Base-by-base conservation (phyloP, 2,797 vertebrate genomes). In the Notamacropus eugenii region DNA sequence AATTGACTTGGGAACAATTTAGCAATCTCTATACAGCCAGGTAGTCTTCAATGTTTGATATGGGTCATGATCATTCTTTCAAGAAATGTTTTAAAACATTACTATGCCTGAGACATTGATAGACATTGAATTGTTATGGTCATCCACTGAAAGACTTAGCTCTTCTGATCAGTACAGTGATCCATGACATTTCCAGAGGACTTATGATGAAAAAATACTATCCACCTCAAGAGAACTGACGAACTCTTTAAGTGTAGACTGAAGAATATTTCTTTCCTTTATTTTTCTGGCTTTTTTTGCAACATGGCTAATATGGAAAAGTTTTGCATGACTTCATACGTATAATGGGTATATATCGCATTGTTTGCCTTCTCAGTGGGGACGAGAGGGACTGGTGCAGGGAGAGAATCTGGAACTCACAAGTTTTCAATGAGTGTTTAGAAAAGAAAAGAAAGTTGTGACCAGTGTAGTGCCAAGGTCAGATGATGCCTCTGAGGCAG, bases 401-500 rank as follows among this genome's bases (percentile, higher is more conserved):
- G 74, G n/a, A 87, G 24, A 87, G 40, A 87, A 87, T 87, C 50
- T 87, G 40, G 74, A 87, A 50, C 40, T 87, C 40, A 87, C 46
- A 87, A 87, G 27, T 87, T 27, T 10, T 27, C 27, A 87, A 46
- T 46, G 40, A 82, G 40, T 40, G 22, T 50, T 87, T 50, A 46
- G 22, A 74, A 67, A 67, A 67, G 16, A n/a, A 82, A 82, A 74
- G n/a, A 40, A 87, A 87, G 9, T 46, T 87, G 22, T 46, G 74
- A 28, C 2, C 0, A 31, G 19, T 56, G 54, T 52, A 28, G 0
- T 4, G 74, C 5, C 0, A 0, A 6, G 12, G 29, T 22, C 58
- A 27, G 0, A 0, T 0, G 74, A 28, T n/a, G 55, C 95, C 95
- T 92, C 14, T 92, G 0, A 46, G 10, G 28, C 28, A 9, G 27